Evolutionary conservation across 1,140 invertebrate species (phyloP), one percentile per base, ranked within the genome.

Genomic region (Dreissena rostriformis): DNA sequence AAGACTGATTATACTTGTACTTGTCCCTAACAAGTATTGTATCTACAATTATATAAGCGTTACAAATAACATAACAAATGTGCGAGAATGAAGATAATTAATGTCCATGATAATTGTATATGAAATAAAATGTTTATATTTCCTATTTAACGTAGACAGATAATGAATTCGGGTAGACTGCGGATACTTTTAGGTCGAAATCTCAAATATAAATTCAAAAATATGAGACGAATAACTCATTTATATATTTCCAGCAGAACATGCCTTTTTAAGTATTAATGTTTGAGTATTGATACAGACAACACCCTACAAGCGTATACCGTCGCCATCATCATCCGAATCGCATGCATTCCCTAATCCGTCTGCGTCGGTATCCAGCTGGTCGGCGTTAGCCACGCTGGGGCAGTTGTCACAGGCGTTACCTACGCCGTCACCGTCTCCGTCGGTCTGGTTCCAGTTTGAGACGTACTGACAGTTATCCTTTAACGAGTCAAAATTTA

Each of bases 301-400:
- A 39, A 39, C 39, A 39, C 2, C 39, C 6, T 2, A 2, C 29
- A n/a, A 15, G 39, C 22, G 51, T 49, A 61, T 72, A 0, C 95
- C 95, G 91, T 98, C 97, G 73, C 96, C 96, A 87, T 98, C 97
- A 26, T 96, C 96, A 87, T 98, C 97, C 19, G 95, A 94, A 89
- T 98, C 97, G 88, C 97, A 98, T 2, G 95, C 96, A 91, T 97
- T 96, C 2, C 96, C 96, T 81, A 91, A 12, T 8, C 82, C 82
- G 49, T 84, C 82, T 0, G 39, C 67, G 39, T 84, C 82, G 11
- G 65, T 77, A 57, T 84, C 82, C 17, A 84, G 55, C 39, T 84
- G 82, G 24, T 84, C 73, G 24, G 74, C 0, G 52, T 84, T 77
- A 19, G 52, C 53, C 17, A 39, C 73, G 70, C 39, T 77, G 10